Evolutionary conservation across 2,888 invertebrate genomes (phyloP), one percentile per base, ranked within the genome.

Genomic region (Scrobipalpa atriplicella): DNA sequence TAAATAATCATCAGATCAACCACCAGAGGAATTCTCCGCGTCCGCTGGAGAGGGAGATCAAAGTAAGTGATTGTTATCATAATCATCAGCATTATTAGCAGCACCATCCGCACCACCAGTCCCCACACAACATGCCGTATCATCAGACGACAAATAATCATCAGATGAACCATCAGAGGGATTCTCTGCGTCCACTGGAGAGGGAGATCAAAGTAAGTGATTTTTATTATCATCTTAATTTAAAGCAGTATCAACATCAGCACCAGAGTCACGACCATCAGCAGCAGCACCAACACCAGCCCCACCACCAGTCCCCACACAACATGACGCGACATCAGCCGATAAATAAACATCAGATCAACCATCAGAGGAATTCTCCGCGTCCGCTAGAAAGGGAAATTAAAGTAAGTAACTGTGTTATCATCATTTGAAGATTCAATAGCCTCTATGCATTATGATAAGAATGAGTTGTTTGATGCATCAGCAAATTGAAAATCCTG

Each of bases 11-110:
- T 62, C 84, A 83, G 71, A 75, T 88, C 66, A 82, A 81, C 13
- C 85, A 86, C 47, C 87, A 86, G 78, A 83, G 90, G 72, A 89
- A 88, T 73, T 88, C 91, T 51, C 87, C 90, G 21, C 78, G 90
- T 56, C 89, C 90, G 9, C 80, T 82, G 68, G 90, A 91, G 73
- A 81, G 90, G 69, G 90, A 90, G 68, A 68, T 90, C 38, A 92
- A 90, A 78, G 90, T 89, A 70, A 77, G 79, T 73, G 36, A 7
- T 18, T 52, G 29, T 29, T 5, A n/a, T 51, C 51, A 38, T 8
- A 1, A 51, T 13, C 1, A 16, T 16, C 18, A n/a, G 1, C 10
- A 9, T 16, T 19, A 3, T 19, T 52, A 19, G 10, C 52, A 9
- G 18, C 16, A 16, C 2, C 51, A 51, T n/a, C 73, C 75, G n/a